Conservation (phyloP, 2,888 invertebrate genomes). For the Odontomyia ornata region DNA sequence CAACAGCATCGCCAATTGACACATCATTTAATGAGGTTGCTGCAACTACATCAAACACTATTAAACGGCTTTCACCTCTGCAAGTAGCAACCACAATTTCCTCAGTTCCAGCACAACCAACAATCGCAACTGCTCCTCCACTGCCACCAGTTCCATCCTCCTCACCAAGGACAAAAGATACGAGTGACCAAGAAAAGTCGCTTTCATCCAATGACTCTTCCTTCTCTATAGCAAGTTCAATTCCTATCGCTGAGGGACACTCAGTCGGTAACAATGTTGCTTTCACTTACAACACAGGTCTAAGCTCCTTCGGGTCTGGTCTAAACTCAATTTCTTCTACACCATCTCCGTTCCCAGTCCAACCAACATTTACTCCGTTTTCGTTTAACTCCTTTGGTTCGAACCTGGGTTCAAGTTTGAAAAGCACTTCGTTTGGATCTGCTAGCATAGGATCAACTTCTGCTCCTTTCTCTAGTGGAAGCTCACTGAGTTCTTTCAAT, state of each 20-base stretch:
- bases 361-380: background rate
- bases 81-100: background rate
- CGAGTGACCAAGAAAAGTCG: no score
- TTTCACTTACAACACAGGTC: slow-evolving; percentile 4
- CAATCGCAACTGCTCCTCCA: background rate
- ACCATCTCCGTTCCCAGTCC: background rate
- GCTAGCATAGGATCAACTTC: background rate
- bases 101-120: background rate
- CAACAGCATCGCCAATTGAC: background rate
- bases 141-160: background rate
- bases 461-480: no score
- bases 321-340: background rate
- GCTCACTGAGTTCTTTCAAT: no score
- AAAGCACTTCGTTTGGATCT: no score
- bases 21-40: background rate
- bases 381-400: background rate
- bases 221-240: slow-evolving; percentile 19
- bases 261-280: slow-evolving; percentile 14
- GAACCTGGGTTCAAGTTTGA: no score
- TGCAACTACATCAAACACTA: no score
- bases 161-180: background rate
- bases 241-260: slow-evolving; percentile 22
- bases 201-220: background rate
- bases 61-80: no score
- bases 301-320: background rate